Conservation (phyloP, 2,113 vertebrate genomes). For the Tautogolabrus adspersus region DNA sequence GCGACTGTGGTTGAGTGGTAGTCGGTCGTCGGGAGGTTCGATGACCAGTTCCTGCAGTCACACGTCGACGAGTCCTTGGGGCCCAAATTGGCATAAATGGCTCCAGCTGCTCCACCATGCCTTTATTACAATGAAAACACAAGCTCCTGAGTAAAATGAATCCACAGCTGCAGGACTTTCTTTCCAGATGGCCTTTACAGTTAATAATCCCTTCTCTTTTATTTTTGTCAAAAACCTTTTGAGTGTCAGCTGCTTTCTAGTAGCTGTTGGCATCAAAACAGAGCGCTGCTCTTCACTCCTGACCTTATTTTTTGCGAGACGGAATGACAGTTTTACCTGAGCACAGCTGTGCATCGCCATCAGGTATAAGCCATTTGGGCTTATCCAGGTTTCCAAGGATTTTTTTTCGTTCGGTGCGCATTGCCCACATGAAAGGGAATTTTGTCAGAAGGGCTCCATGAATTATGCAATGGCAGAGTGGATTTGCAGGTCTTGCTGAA, state of each 20-base stretch:
- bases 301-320: constrained; percentile 63
- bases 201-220: constrained; percentile 31
- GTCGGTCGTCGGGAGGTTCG: no score
- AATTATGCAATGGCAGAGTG: constrained; percentile 76
- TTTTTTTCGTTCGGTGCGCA: constrained; percentile 58
- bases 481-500: constrained; percentile 78
- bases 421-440: constrained; percentile 75
- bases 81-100: no score
- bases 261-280: constrained; percentile 58
- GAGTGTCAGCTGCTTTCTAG: constrained; percentile 36
- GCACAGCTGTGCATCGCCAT: constrained; percentile 66
- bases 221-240: constrained; percentile 18
- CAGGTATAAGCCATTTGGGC: constrained; percentile 70
- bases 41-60: no score
- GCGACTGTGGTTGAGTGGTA: no score
- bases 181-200: constrained; percentile 41
- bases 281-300: constrained; percentile 37
- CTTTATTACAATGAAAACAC: neutral
- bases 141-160: constrained; percentile 13
- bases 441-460: constrained; percentile 69
- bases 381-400: constrained; percentile 74
- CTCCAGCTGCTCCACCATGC: no score
- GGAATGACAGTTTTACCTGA: constrained; percentile 67
- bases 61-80: no score
- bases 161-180: constrained; percentile 22